Conservation (phyloP, 2,888 invertebrate genomes). For the Auanema freiburgensis region DNA sequence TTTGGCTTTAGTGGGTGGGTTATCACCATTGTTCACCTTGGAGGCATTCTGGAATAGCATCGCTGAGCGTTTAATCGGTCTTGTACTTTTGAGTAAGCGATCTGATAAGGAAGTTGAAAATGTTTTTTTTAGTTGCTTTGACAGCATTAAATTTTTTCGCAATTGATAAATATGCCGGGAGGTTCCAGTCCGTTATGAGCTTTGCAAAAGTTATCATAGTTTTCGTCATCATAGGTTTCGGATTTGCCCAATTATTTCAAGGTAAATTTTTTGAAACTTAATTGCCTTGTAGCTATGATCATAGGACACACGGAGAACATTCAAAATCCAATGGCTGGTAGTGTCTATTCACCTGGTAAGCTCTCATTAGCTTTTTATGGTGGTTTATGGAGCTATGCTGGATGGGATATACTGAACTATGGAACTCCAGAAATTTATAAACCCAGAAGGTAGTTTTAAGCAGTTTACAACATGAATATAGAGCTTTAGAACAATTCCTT, state of each 20-base stretch:
- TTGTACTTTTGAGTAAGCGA: slow-evolving; percentile 27
- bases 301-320: slow-evolving; percentile 37
- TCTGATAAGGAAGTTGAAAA: slow-evolving; percentile 3
- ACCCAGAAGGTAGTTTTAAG: slow-evolving; percentile 33
- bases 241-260: slow-evolving; percentile 43
- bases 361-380: slow-evolving; percentile 45
- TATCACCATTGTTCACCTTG: slow-evolving; percentile 29
- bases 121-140: slow-evolving; percentile 37
- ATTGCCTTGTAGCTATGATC: too few species aligned
- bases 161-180: slow-evolving; percentile 44
- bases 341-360: slow-evolving; percentile 30
- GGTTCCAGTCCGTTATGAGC: slow-evolving; percentile 48
- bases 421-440: slow-evolving; percentile 54
- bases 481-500: slow-evolving; percentile 47
- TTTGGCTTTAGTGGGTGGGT: slow-evolving; percentile 32
- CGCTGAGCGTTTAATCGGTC: slow-evolving; percentile 33
- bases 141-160: slow-evolving; percentile 46
- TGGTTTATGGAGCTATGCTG: slow-evolving; percentile 46
- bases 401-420: slow-evolving; percentile 59
- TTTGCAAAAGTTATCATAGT: slow-evolving; percentile 46
- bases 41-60: slow-evolving; percentile 26
- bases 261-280: slow-evolving; percentile 22
- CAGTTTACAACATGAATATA: background rate
- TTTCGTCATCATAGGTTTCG: slow-evolving; percentile 42
- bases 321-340: slow-evolving; percentile 26